These are phyloP conservation scores for Taeniopygia guttata DNA, from an alignment of 2,797 vertebrate genomes.

Conservation along the genomic window DNA sequence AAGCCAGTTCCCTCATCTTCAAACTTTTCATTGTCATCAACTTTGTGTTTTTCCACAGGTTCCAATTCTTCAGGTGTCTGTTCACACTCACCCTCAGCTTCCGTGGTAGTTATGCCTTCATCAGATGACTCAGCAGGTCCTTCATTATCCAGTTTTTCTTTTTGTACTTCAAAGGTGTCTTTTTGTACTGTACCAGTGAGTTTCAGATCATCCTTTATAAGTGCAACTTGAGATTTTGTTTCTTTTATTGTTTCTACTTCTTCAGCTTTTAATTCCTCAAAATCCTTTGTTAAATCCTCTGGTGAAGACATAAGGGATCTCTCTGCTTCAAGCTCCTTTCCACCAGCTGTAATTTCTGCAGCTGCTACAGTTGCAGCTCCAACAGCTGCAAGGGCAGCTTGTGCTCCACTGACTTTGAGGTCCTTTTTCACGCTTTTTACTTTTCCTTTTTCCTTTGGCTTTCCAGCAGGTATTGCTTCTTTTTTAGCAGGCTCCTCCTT, in stretches of 20 bases:
- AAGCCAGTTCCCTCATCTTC: constrained; percentile 93
- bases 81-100: constrained; percentile 87
- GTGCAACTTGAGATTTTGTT: constrained; percentile 70
- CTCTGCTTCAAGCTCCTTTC: constrained; percentile 80
- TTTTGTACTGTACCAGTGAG: constrained; percentile 72
- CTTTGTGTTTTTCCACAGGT: constrained; percentile 79
- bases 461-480: constrained; percentile 75
- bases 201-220: constrained; percentile 73
- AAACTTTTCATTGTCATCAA: constrained; percentile 86
- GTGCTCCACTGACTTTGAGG: constrained; percentile 61
- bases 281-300: constrained; percentile 96
- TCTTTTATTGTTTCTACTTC: constrained; percentile 79
- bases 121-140: constrained; percentile 86
- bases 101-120: constrained; percentile 94
- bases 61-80: constrained; percentile 88
- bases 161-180: constrained; percentile 79
- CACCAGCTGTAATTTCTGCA: constrained; percentile 30
- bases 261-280: constrained; percentile 90
- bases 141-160: constrained; percentile 83
- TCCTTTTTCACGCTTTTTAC: constrained; percentile 85
- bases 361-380: constrained; percentile 42
- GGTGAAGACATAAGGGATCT: constrained; percentile 93
- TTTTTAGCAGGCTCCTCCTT: constrained; percentile 86
- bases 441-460: constrained; percentile 90
- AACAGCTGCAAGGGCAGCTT: constrained; percentile 38